Percentiles rank a stretch among this genome's conserved stretches.
Evolutionary conservation across 2,888 invertebrate species (phyloP).

Genomic region (Drosophila neotestacea): DNA sequence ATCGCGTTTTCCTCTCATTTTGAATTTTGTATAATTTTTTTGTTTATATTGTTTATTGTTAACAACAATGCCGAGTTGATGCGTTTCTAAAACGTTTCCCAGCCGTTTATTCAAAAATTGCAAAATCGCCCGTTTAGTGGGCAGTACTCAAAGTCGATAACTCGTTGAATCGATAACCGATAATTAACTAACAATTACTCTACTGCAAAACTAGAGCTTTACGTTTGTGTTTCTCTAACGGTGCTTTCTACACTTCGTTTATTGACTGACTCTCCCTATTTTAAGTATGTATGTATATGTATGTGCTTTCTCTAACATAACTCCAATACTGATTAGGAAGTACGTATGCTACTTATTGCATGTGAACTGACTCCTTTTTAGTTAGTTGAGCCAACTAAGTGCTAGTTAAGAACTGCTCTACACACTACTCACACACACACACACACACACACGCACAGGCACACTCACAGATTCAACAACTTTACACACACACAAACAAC

Average conservation of each 20-base stretch:
- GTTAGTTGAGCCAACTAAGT: conserved; percentile 45
- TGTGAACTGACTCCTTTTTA: conserved; percentile 17
- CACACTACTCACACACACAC: conserved; percentile 16
- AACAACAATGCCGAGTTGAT: conserved; percentile 23
- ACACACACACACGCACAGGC: background rate
- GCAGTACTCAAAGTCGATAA: conserved; percentile 14
- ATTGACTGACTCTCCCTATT: background rate
- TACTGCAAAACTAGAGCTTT: conserved; percentile 11
- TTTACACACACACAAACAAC: conserved; percentile 2
- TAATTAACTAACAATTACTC: conserved; percentile 44
- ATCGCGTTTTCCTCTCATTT: background rate
- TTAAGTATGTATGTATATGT: conserved; percentile 3
- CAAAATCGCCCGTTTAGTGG: conserved; percentile 28
- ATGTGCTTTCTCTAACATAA: conserved; percentile 27
- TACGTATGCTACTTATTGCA: conserved; percentile 44
- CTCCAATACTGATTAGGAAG: conserved; percentile 63
- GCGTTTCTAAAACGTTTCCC: conserved; percentile 53
- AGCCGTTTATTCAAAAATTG: conserved; percentile 56
- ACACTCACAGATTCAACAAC: background rate
- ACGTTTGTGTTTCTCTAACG: conserved; percentile 23
- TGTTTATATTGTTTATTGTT: conserved; percentile 12
- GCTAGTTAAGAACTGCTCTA: conserved; percentile 26
- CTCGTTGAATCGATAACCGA: conserved; percentile 16
- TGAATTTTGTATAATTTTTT: background rate
- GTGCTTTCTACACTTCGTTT: conserved; percentile 29